Base-by-base conservation (phyloP, 2,797 vertebrate species). In the Eulemur mongoz region DNA sequence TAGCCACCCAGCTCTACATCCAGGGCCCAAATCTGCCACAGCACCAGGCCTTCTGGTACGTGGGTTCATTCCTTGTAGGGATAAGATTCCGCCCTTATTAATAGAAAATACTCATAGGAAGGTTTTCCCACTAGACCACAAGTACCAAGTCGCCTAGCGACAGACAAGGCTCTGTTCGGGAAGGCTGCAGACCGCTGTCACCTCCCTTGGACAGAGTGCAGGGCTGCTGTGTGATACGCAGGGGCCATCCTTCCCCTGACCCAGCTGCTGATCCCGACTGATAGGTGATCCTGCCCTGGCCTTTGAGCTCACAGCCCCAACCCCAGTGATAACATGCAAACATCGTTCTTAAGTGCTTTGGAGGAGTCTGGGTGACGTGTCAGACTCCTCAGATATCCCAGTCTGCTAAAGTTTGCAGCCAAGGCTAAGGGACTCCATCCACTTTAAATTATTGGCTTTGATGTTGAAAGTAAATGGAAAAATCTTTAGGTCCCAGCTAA, bases 401-500 rank as follows among this genome's bases (percentile, higher is more conserved):
- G 10, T 88, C 70, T 76, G 9, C 80, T 82, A 32, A 86, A 93
- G 57, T 23, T 88, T 75, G 57, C 3, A 80, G 23, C 27, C 27
- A 75, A 40, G 25, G 32, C 65, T 30, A 25, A 59, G 20, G 12
- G 35, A 43, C 30, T 79, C 45, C 8, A 43, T 10, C 38, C 43
- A 25, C 22, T 18, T 80, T 22, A 50, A 79, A 92, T 23, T 25
- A 2, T 59, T 52, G 35, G 12, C 32, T 50, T 82, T 35, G 4
- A 0, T 27, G 43, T 50, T 75, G 50, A 43, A 23, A 17, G 57
- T 15, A 67, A 86, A 22, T 50, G 79, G 38, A 50, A 78, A 76
- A 45, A 25, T 43, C n/a, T 89, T 81, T 32, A 79, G 30, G 57
- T 93, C 85, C 48, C 32, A 91, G 70, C 30, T 70, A 30, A 85